Evolutionary conservation across 2,888 invertebrate species (phyloP).

Genomic region (Drosophila meridionalis): DNA sequence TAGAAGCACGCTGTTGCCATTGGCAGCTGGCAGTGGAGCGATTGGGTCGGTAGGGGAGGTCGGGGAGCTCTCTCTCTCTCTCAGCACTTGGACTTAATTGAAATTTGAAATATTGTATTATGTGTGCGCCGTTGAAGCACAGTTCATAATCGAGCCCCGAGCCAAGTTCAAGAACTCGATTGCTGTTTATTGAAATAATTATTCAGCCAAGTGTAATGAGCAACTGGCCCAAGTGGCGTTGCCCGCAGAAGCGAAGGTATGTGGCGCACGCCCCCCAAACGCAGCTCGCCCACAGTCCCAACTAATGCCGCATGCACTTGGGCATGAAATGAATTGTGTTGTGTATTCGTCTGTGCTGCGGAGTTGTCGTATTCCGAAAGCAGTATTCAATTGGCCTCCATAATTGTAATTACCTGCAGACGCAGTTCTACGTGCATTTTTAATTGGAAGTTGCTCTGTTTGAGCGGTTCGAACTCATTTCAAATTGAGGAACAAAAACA

Average conservation of each 20-base stretch:
- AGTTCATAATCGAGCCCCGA: conserved; percentile 73
- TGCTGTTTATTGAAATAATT: conserved; percentile 79
- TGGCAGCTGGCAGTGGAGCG: conserved; percentile 42
- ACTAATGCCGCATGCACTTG: conserved; percentile 51
- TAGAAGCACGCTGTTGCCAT: conserved; percentile 47
- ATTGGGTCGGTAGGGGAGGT: conserved; percentile 4
- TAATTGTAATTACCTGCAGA: conserved; percentile 66
- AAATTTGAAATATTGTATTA: conserved; percentile 83
- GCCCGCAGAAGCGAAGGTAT: conserved; percentile 19
- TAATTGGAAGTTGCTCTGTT: conserved; percentile 46
- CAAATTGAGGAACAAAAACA: not conserved
- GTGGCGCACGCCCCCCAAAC: conserved; percentile 20
- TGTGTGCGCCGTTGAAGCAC: conserved; percentile 80
- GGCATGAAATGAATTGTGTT: conserved; percentile 29
- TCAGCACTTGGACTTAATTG: conserved; percentile 83
- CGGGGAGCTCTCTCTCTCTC: conserved; percentile 42
- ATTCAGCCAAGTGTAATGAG: conserved; percentile 76
- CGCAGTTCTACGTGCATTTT: conserved; percentile 47
- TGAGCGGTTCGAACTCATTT: not conserved
- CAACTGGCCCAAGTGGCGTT: conserved; percentile 69
- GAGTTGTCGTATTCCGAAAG: conserved; percentile 6
- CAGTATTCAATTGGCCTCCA: conserved; percentile 8
- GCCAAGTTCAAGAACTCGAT: conserved; percentile 53
- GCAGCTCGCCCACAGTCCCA: conserved; percentile 14
- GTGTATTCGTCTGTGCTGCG: conserved; percentile 9